Conservation (phyloP, 1,140 invertebrate genomes). For the Dendroctonus valens region DNA sequence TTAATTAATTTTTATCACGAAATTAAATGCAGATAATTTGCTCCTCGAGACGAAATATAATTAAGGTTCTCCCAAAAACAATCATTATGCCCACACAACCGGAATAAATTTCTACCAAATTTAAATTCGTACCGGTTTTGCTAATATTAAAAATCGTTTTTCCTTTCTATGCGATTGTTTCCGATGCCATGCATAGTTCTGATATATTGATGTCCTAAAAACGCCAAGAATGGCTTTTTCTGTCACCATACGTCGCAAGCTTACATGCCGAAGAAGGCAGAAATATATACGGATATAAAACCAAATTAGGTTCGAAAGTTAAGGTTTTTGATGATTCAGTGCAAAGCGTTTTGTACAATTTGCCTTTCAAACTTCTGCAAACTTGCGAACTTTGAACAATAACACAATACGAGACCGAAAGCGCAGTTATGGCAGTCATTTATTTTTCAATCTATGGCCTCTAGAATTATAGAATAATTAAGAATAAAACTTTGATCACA, state of each 20-base stretch:
- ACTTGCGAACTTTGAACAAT: conserved; percentile 29
- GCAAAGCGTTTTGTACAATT: conserved; percentile 27
- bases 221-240: conserved; percentile 20
- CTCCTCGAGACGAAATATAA: conserved; percentile 5
- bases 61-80: conserved; percentile 4
- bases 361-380: conserved; percentile 25
- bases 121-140: conserved; percentile 9
- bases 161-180: conserved; percentile 11
- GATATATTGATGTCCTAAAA: conserved; percentile 22
- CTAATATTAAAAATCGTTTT: conserved; percentile 15
- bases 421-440: conserved; percentile 11
- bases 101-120: conserved; percentile 8
- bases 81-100: conserved; percentile 1
- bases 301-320: conserved; percentile 32
- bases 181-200: conserved; percentile 3
- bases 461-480: conserved; percentile 20
- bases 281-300: conserved; percentile 31
- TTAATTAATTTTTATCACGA: conserved; percentile 12
- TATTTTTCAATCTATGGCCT: conserved; percentile 14
- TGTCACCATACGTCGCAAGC: conserved; percentile 23
- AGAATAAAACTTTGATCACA: conserved; percentile 9
- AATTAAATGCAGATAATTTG: conserved; percentile 3
- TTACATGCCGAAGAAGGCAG: conserved; percentile 25
- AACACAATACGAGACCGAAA: conserved; percentile 20
- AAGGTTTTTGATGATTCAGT: conserved; percentile 32